A percentile compares a stretch with the other conserved stretches of the same genome.
phyloP scores from a whole-genome alignment of 2,888 invertebrate genomes.

The Pachliopta kotzebuea region DNA sequence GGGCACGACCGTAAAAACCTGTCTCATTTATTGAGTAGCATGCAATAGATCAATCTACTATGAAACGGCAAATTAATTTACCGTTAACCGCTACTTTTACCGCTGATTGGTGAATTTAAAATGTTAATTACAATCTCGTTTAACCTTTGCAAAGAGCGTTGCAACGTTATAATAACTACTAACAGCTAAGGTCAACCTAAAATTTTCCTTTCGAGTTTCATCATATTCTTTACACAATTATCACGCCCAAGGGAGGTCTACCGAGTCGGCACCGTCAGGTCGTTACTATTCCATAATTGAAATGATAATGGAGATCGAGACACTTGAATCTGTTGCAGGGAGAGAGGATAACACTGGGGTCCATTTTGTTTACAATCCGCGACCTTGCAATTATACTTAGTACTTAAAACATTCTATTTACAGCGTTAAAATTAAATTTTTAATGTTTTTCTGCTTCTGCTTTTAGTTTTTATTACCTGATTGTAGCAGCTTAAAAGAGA shows the following conservation, averaged over 20 bases:
- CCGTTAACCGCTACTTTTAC: constrained; percentile 17
- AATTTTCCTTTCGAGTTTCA: constrained; percentile 32
- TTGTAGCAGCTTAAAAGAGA: too few species aligned
- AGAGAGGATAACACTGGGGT: constrained; percentile 50
- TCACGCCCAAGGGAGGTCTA: constrained; percentile 32
- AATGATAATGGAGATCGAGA: constrained; percentile 45
- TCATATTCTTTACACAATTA: constrained; percentile 33
- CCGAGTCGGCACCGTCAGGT: constrained; percentile 28
- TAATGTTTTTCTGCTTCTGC: too few species aligned
- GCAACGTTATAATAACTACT: constrained; percentile 28
- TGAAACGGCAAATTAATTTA: constrained; percentile 22
- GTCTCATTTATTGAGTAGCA: constrained; percentile 10
- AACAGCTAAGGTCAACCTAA: constrained; percentile 32
- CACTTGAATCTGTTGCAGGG: constrained; percentile 46
- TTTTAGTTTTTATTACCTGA: too few species aligned
- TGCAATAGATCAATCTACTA: constrained; percentile 11
- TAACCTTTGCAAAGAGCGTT: constrained; percentile 28
- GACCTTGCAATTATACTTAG: constrained; percentile 45
- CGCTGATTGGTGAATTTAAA: constrained; percentile 27
- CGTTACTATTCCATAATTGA: constrained; percentile 40
- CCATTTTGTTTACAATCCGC: constrained; percentile 53
- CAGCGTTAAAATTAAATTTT: background rate
- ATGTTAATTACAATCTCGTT: constrained; percentile 27
- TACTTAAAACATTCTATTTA: constrained; percentile 17
- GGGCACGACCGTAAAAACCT: constrained; percentile 12